phyloP scores from a whole-genome alignment of 2,888 invertebrate species.

The Stenoptilia bipunctidactyla region DNA sequence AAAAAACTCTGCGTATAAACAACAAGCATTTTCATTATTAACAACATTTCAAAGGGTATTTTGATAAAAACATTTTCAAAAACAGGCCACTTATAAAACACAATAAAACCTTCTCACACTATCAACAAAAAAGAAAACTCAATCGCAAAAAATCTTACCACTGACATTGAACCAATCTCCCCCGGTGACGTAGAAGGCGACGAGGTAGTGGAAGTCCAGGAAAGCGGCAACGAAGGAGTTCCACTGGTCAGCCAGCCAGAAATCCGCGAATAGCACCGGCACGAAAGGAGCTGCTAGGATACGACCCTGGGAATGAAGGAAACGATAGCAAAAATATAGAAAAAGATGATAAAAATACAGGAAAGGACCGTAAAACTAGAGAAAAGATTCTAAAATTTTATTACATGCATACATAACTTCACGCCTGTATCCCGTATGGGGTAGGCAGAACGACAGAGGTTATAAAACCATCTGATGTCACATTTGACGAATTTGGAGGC shows the following conservation, averaged over 20 bases:
- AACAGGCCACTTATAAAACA: neutral
- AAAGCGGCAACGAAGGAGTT: slow-evolving; percentile 93
- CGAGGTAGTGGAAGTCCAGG: slow-evolving; percentile 93
- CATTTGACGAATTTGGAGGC: too few species aligned
- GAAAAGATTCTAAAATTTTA: too few species aligned
- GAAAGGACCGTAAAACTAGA: too few species aligned
- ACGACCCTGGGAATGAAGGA: slow-evolving; percentile 83
- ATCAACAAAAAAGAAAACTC: neutral
- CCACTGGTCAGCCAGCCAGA: slow-evolving; percentile 98
- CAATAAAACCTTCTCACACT: neutral
- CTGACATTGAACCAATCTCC: slow-evolving; percentile 78
- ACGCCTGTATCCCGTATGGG: too few species aligned
- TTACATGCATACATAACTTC: too few species aligned
- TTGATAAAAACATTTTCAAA: neutral
- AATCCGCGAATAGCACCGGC: slow-evolving; percentile 96
- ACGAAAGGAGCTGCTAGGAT: slow-evolving; percentile 92
- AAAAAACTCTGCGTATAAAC: too few species aligned
- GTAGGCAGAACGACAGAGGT: too few species aligned
- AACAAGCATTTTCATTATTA: too few species aligned
- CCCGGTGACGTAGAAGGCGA: slow-evolving; percentile 91
- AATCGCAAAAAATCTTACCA: slow-evolving; percentile 38
- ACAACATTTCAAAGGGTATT: neutral
- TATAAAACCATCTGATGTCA: too few species aligned
- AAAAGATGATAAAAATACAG: too few species aligned
- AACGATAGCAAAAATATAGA: too few species aligned